Evolutionary conservation across 2,888 invertebrate species (phyloP).

Genomic region (Orthosia incerta): DNA sequence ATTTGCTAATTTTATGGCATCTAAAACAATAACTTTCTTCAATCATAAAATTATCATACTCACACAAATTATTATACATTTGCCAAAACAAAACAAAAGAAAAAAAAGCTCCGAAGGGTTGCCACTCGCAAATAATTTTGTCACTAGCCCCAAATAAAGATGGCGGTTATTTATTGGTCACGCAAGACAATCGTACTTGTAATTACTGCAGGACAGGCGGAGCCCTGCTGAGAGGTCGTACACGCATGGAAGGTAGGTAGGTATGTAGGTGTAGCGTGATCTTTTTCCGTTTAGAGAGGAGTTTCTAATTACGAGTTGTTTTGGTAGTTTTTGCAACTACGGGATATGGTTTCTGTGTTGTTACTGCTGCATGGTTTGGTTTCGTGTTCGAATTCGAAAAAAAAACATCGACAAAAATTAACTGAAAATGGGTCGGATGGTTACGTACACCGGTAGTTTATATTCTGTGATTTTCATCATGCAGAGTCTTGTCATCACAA

Average conservation of each 20-base stretch:
- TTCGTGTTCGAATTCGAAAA: too few relatives aligned
- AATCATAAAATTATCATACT: not conserved
- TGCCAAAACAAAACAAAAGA: slow-evolving; percentile 27
- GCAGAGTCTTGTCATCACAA: too few relatives aligned
- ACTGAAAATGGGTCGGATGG: too few relatives aligned
- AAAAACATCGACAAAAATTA: too few relatives aligned
- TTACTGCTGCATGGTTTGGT: too few relatives aligned
- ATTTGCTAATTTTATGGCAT: not conserved
- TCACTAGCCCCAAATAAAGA: slow-evolving; percentile 76
- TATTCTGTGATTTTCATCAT: too few relatives aligned
- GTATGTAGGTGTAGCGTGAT: slow-evolving; percentile 24
- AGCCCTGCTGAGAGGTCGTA: slow-evolving; percentile 68
- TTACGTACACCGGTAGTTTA: too few relatives aligned
- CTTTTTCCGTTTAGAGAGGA: slow-evolving; percentile 32
- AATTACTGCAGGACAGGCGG: slow-evolving; percentile 82
- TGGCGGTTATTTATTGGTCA: slow-evolving; percentile 76
- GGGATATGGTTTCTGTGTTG: too few relatives aligned
- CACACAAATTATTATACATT: not conserved
- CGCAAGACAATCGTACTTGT: slow-evolving; percentile 78
- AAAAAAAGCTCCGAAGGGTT: slow-evolving; percentile 27
- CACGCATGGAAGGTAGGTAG: slow-evolving; percentile 41
- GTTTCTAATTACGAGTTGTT: slow-evolving; percentile 32
- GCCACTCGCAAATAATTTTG: slow-evolving; percentile 72
- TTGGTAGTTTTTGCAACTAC: not conserved
- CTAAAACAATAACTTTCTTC: not conserved